Evolutionary conservation across 2,888 invertebrate species (phyloP), one percentile per base, ranked within the genome.

Genomic region (Erebia ligea): DNA sequence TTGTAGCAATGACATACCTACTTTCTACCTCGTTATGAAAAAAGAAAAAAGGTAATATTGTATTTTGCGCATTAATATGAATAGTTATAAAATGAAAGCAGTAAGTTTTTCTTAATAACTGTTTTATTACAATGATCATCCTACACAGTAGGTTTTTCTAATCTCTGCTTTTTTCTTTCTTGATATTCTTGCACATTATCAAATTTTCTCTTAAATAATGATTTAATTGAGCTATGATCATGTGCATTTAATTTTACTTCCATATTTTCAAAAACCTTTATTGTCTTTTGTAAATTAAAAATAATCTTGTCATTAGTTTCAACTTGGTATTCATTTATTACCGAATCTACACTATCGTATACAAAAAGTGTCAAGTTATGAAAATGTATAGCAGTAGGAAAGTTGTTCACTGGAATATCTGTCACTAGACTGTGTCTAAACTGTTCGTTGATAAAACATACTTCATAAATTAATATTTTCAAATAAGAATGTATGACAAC

Each of bases 141-240:
- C 13, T 13, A 45, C 19, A 48, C 45, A 48, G 48, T 15, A 48
- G 34, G 48, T 19, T 81, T 94, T 94, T 80, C 95, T 95, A 97
- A 87, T 79, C 97, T 94, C 77, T 94, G 94, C 81, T 95, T 96
- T 84, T 97, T 97, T 76, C 95, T 94, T 84, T 96, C 96, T 81
- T 96, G 94, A 87, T 97, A 97, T 79, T 97, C 97, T 83, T 96
- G 95, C 10, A 97, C 95, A 93, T 97, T 97, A 84, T 97, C 97
- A 91, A 95, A 97, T 81, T 95, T 97, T 79, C 96, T 95, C 86
- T 97, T 97, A 80, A 96, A 97, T 78, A 97, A 94, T 68, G 95
- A 83, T 69, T 95, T 94, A 59, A 95, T 90, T 9, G 81, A 77
- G 59, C 89, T 86, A 74, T 86, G 79, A 78, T 79, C 82, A 71